These are phyloP conservation scores for Zosterops pallidus DNA, from an alignment of 2,113 vertebrate genomes.

Conservation along the genomic window DNA sequence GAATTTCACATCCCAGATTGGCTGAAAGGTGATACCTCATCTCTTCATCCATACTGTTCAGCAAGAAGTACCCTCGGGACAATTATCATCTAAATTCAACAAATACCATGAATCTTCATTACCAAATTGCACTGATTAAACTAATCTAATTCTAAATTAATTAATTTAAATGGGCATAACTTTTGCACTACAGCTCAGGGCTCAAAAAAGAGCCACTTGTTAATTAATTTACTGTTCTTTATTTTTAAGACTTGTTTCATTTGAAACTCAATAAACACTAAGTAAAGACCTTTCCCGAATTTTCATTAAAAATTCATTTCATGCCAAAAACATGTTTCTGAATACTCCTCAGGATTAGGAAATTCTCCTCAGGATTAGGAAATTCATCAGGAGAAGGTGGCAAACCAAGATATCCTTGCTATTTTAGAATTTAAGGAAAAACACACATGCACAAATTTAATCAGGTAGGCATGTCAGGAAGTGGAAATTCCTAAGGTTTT, in stretches of 20 bases:
- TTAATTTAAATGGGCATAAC: not conserved
- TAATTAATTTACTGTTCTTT: slow-evolving; percentile 32
- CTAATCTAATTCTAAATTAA: not conserved
- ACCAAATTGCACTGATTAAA: slow-evolving; percentile 16
- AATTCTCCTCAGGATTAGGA: not conserved
- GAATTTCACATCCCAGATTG: not conserved
- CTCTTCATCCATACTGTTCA: not conserved
- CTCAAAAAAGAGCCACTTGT: not conserved
- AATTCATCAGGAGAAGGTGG: not conserved
- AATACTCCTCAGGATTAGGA: not conserved
- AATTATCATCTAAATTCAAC: not conserved
- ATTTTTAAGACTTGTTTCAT: not conserved
- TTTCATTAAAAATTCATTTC: not conserved
- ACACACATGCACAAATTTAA: not conserved
- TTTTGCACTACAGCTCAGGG: not conserved
- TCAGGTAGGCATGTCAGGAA: not conserved
- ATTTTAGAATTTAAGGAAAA: not conserved
- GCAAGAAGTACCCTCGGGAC: not conserved
- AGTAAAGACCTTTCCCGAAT: not conserved
- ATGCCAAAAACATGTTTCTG: not conserved
- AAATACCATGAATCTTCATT: slow-evolving; percentile 13
- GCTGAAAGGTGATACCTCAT: not conserved
- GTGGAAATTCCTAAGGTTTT: not conserved
- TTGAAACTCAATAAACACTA: not conserved
- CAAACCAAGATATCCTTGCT: not conserved